Evolutionary conservation across 2,888 invertebrate species (phyloP).

Genomic region (Copidosoma aretas): DNA sequence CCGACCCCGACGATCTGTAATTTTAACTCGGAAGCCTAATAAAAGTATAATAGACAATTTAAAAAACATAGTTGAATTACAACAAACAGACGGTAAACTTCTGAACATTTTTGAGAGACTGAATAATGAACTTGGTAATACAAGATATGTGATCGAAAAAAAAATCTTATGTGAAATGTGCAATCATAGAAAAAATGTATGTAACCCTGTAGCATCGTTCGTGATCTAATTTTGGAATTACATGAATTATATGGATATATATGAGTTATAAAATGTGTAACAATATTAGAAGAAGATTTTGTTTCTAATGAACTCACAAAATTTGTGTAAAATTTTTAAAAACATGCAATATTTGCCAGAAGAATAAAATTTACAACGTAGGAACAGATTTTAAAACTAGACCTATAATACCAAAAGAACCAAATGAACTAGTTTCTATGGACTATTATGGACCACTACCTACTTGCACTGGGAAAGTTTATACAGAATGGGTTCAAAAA

Average conservation of each 20-base stretch:
- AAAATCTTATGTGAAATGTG: background rate
- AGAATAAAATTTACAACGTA: too few species aligned
- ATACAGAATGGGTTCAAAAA: too few species aligned
- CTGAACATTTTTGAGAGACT: too few species aligned
- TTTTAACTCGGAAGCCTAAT: background rate
- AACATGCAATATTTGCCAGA: constrained; percentile 27
- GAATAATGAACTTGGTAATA: background rate
- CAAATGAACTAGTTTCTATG: constrained; percentile 32
- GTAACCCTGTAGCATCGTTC: background rate
- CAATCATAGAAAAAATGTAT: background rate
- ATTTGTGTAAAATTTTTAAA: background rate
- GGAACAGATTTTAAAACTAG: too few species aligned
- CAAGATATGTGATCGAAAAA: background rate
- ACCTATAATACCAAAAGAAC: constrained; percentile 4
- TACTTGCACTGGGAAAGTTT: constrained; percentile 4
- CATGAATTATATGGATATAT: constrained; percentile 13
- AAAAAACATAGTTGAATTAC: background rate
- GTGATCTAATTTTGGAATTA: background rate
- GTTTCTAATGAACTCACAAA: background rate
- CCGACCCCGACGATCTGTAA: background rate
- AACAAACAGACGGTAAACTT: too few species aligned
- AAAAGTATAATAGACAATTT: background rate
- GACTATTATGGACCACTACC: constrained; percentile 40
- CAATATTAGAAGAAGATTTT: constrained; percentile 9
- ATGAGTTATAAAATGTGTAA: constrained; percentile 1